Conservation (phyloP, 2,888 invertebrate species). For the Thereva nobilitata region DNA sequence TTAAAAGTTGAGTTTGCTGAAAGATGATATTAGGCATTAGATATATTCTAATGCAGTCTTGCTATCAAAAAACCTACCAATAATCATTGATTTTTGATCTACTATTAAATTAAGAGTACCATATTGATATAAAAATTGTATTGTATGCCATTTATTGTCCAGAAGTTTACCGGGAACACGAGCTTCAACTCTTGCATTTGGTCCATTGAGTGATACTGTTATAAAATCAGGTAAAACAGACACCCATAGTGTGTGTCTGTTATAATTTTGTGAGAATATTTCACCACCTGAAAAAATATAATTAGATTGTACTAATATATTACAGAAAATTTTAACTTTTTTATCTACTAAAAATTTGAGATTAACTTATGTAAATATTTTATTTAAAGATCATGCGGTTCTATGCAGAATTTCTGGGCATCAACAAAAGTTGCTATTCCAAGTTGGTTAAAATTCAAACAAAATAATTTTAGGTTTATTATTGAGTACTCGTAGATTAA, state of each 20-base stretch:
- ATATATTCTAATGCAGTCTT: neutral
- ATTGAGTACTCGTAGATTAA: too few species aligned
- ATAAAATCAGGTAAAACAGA: slow-evolving; percentile 65
- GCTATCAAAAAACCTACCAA: slow-evolving; percentile 49
- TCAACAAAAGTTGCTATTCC: too few species aligned
- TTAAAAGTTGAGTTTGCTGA: slow-evolving; percentile 78
- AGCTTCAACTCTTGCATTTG: slow-evolving; percentile 65
- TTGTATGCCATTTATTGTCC: slow-evolving; percentile 79
- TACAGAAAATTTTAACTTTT: neutral
- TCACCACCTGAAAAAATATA: slow-evolving; percentile 64
- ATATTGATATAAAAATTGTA: slow-evolving; percentile 58
- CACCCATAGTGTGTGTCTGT: slow-evolving; percentile 66
- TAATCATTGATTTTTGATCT: slow-evolving; percentile 55
- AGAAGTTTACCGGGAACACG: slow-evolving; percentile 70
- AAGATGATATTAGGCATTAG: slow-evolving; percentile 11
- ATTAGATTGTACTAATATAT: slow-evolving; percentile 1
- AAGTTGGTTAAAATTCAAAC: too few species aligned
- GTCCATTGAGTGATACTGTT: slow-evolving; percentile 64
- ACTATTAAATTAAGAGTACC: slow-evolving; percentile 57
- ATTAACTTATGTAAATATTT: too few species aligned
- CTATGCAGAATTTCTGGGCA: too few species aligned
- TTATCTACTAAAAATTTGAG: neutral
- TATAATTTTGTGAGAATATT: slow-evolving; percentile 71
- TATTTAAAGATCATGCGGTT: too few species aligned
- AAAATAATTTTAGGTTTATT: too few species aligned